A percentile compares a stretch with the other conserved stretches of the same genome.
These are phyloP conservation scores for Apotomis betuletana DNA, from an alignment of 2,888 invertebrate species.

Conservation along the genomic window DNA sequence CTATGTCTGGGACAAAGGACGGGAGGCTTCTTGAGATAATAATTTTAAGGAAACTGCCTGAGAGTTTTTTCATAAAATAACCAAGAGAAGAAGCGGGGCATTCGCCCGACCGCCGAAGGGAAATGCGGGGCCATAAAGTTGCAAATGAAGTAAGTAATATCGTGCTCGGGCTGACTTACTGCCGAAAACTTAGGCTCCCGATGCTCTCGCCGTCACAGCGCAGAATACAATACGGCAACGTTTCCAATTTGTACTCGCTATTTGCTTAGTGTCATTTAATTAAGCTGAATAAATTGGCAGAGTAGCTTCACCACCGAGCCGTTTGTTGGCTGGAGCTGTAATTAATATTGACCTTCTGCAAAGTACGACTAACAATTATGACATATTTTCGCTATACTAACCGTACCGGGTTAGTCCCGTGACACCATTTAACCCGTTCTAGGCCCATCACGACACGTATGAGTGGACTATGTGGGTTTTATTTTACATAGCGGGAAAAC, in stretches of 20 bases:
- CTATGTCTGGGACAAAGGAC: conserved; percentile 60
- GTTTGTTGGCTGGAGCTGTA: conserved; percentile 57
- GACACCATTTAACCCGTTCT: not conserved
- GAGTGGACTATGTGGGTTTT: no score
- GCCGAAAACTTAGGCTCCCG: conserved; percentile 60
- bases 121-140: conserved; percentile 73
- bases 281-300: conserved; percentile 68
- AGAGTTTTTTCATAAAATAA: conserved; percentile 69
- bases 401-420: not conserved
- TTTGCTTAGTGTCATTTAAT: conserved; percentile 77
- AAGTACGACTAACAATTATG: conserved; percentile 26
- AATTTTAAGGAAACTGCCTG: conserved; percentile 68
- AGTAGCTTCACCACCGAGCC: conserved; percentile 48
- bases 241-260: conserved; percentile 64
- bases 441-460: not conserved
- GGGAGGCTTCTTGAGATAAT: conserved; percentile 61
- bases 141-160: conserved; percentile 81
- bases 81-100: conserved; percentile 51
- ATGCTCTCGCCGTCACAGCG: conserved; percentile 45
- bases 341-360: conserved; percentile 66
- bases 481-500: no score
- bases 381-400: conserved; percentile 4
- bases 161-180: conserved; percentile 66
- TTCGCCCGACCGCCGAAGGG: conserved; percentile 62
- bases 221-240: conserved; percentile 53